These are phyloP conservation scores for Ophion costatus DNA, from an alignment of 2,888 invertebrate species.

Conservation along the genomic window DNA sequence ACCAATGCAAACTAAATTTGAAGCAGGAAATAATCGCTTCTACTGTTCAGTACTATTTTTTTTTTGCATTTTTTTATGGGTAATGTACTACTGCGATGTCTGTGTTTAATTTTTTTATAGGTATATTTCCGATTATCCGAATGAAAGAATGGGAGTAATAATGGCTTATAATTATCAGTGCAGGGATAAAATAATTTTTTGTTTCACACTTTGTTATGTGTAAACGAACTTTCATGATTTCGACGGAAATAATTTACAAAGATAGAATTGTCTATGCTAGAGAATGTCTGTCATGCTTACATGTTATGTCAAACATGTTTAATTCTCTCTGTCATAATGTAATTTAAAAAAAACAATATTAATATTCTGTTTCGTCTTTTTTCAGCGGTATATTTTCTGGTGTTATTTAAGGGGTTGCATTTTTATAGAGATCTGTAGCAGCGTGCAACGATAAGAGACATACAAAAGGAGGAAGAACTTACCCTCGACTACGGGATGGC, in stretches of 20 bases:
- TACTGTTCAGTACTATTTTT: too few species aligned
- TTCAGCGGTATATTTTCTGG: too few species aligned
- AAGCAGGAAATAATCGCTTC: background rate
- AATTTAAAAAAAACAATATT: background rate
- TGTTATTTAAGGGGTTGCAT: background rate
- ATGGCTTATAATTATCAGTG: background rate
- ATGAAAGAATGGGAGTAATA: background rate
- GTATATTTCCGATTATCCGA: too few species aligned
- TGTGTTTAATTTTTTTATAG: too few species aligned
- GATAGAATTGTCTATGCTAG: background rate
- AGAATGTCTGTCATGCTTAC: background rate
- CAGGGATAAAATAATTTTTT: background rate
- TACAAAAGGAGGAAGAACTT: conserved; percentile 75
- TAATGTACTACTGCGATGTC: too few species aligned
- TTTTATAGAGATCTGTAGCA: background rate
- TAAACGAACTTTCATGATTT: background rate
- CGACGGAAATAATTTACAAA: background rate
- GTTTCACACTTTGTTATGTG: background rate
- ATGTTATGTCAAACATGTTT: background rate
- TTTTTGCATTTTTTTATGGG: too few species aligned
- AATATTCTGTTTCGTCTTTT: background rate
- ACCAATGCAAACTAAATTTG: background rate
- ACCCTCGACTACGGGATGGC: conserved; percentile 87
- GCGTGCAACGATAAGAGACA: background rate
- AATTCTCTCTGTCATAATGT: background rate